Base-by-base conservation (phyloP, 2,888 invertebrate species). In the Drosophila silvestris region DNA sequence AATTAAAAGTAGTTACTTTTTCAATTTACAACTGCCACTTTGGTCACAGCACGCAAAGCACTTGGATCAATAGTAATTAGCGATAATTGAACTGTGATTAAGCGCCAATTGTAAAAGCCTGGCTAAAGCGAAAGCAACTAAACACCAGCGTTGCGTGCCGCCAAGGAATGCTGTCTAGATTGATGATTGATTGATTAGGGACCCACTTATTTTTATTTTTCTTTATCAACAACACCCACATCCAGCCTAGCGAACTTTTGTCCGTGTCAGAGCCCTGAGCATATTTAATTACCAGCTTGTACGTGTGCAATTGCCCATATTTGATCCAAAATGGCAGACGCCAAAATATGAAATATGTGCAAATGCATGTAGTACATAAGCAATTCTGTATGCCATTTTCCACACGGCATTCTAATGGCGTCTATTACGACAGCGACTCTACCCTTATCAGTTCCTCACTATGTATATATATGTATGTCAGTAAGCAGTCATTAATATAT, bases 361-460 rank as follows among this genome's bases (percentile, higher is more conserved):
- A 47, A 16, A 47, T 26, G 9, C 16, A 47, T 47, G 1, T 26
- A 16, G 47, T 16, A 47, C 47, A 9, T 9, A 16, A 28, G 16
- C 32, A 53, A 47, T 26, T 35, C 14, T 47, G 44, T 14, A 57
- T 39, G 51, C 28, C 7, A 51, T 28, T 56, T 68, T 66, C 51
- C 44, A 44, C 67, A 57, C 44, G 60, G 37, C 41, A 51, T 65
- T 75, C 57, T 53, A 70, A 76, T 70, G 61, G 58, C 57, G 64
- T 61, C 63, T 61, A 72, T 57, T n/a, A 52, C 53, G 44, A n/a
- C 41, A 39, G 30, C 53, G 50, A 61, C 75, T 50, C 28, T 51
- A 53, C 22, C n/a, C 77, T 77, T 77, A 77, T 77, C 77, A 73
- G 68, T 73, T 58, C 19, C 53, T 77, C 50, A 53, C 65, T 57